These are phyloP conservation scores for Leptopilina syphax DNA, from an alignment of 2,888 invertebrate species.

Conservation along the genomic window DNA sequence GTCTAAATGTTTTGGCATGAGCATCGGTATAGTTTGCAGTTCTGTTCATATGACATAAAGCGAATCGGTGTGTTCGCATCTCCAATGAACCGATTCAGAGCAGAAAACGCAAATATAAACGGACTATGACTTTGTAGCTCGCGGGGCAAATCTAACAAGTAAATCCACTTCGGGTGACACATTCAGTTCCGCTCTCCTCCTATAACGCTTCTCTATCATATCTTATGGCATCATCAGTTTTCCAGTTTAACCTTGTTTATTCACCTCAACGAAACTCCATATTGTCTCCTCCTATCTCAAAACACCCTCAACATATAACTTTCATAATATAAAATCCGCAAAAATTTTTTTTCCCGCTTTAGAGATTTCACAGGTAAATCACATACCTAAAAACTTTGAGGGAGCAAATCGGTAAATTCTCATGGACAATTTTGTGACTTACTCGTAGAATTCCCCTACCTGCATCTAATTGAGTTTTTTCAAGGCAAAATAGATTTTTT, in stretches of 20 bases:
- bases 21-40: slow-evolving; percentile 1
- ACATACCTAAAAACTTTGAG: too few relatives aligned
- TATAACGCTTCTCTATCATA: slow-evolving; percentile 5
- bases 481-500: too few relatives aligned
- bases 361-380: too few relatives aligned
- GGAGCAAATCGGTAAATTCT: too few relatives aligned
- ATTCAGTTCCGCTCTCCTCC: background rate
- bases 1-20: slow-evolving; percentile 37
- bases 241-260: background rate
- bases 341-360: too few relatives aligned
- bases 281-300: too few relatives aligned
- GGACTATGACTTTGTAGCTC: slow-evolving; percentile 20
- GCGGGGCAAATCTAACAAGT: slow-evolving; percentile 12
- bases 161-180: slow-evolving; percentile 8
- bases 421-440: too few relatives aligned
- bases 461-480: too few relatives aligned
- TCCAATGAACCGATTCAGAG: slow-evolving; percentile 32
- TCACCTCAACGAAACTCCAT: too few relatives aligned
- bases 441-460: too few relatives aligned
- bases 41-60: slow-evolving; percentile 9
- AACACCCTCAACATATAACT: too few relatives aligned
- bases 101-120: slow-evolving; percentile 18
- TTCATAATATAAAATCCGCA: too few relatives aligned
- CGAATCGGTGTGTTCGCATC: slow-evolving; percentile 14
- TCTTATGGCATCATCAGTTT: background rate